Evolutionary conservation across 2,113 vertebrate genomes (phyloP).

Genomic region (Tetrao urogallus): DNA sequence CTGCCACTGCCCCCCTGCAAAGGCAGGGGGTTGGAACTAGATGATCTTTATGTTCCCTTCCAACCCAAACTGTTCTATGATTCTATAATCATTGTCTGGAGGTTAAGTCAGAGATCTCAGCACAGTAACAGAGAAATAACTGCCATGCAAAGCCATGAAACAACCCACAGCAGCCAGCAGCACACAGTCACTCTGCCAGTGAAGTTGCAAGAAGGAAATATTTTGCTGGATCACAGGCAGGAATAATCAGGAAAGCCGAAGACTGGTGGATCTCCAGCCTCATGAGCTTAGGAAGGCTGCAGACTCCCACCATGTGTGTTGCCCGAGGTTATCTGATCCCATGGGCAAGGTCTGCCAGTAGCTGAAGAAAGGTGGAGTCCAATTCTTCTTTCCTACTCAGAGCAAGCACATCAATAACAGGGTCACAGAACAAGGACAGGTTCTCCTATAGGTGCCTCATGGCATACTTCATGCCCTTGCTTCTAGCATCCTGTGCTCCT

Average conservation of each 20-base stretch:
- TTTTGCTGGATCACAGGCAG: neutral
- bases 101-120: neutral
- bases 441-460: constrained; percentile 39
- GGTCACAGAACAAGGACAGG: neutral
- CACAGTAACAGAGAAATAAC: neutral
- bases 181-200: neutral
- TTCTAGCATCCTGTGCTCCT: neutral
- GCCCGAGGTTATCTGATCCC: neutral
- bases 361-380: neutral
- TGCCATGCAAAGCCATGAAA: neutral
- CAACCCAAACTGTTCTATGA: neutral
- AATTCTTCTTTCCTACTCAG: neutral
- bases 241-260: neutral
- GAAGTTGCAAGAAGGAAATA: neutral
- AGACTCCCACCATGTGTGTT: neutral
- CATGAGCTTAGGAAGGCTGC: neutral
- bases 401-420: neutral
- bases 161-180: neutral
- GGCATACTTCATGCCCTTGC: constrained; percentile 47
- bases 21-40: neutral
- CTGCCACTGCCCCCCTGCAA: neutral
- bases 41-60: neutral
- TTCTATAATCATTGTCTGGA: neutral
- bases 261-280: neutral
- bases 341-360: neutral